phyloP scores from a whole-genome alignment of 2,113 vertebrate species.

The Falco punctatus region DNA sequence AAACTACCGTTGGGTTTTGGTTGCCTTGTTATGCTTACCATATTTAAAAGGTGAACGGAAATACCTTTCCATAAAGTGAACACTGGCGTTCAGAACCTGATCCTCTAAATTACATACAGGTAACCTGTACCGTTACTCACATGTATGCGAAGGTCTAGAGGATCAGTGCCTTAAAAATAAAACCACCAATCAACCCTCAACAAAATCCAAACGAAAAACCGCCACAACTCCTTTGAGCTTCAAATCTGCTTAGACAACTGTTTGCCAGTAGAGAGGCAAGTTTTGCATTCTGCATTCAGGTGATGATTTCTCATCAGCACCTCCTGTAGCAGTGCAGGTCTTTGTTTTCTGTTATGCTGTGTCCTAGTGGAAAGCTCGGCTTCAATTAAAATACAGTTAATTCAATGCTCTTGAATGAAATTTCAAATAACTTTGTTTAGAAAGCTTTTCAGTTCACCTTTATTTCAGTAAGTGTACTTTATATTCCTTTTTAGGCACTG shows the following conservation, averaged over 20 bases:
- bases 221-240: not conserved
- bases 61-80: conserved; percentile 17
- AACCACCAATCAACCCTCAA: not conserved
- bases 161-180: not conserved
- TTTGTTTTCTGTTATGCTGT: not conserved
- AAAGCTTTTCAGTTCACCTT: conserved; percentile 63
- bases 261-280: not conserved
- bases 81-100: not conserved
- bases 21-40: conserved; percentile 14
- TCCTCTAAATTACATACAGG: not conserved
- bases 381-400: not conserved
- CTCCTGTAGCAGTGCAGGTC: not conserved
- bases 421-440: not conserved
- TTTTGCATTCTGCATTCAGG: not conserved
- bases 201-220: not conserved
- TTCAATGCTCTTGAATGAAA: not conserved
- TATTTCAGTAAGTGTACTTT: conserved; percentile 43
- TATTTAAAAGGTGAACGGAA: conserved; percentile 66
- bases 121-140: not conserved
- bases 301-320: not conserved
- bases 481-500: conserved; percentile 70
- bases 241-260: not conserved
- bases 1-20: not conserved
- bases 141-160: not conserved
- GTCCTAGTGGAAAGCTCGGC: not conserved